Base-by-base conservation (phyloP, 2,797 vertebrate genomes). In the Myotis findleyi region DNA sequence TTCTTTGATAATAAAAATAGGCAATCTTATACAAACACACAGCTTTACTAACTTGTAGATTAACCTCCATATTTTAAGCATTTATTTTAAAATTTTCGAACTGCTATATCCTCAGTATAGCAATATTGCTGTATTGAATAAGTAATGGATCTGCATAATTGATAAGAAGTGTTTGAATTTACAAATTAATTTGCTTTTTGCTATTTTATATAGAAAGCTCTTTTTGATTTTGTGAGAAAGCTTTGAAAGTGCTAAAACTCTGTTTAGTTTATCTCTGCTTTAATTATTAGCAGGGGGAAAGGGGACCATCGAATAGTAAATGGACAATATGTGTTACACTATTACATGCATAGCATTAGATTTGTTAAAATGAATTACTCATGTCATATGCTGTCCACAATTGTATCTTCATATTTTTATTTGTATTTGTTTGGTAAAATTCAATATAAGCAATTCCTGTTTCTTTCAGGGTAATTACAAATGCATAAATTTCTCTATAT, bases 331-430 rank as follows among this genome's bases (percentile, higher is more conserved):
- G 7, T 62, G 27, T 85, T n/a, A 17, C 6, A 33, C 55, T 49
- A 41, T 23, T 41, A 55, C 10, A n/a, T 25, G 20, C 41, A 30
- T 75, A 27, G 17, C 77, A 91, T 6, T 53, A 8, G 33, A 64
- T n/a, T 87, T 95, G 1, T 90, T 95, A n/a, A 92, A 69, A 73
- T 62, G 18, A 85, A 77, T 92, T 44, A 55, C 53, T 89, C 12
- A 76, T 38, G 1, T 57, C 51, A 44, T 33, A 49, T 9, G 21
- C n/a, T 57, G 49, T 12, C 30, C 41, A 16, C 17, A 47, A 1
- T 27, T 71, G 38, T 7, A 76, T 79, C 62, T 87, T 64, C 62
- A 5, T 25, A 5, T 53, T 64, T 84, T 79, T 81, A 47, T 55
- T 82, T 79, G 33, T 47, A 59, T 62, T 87, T 53, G 14, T 80